A percentile compares a stretch with the other conserved stretches of the same genome.
phyloP scores from a whole-genome alignment of 1,140 invertebrate genomes.

The Lasioglossum albipes region DNA sequence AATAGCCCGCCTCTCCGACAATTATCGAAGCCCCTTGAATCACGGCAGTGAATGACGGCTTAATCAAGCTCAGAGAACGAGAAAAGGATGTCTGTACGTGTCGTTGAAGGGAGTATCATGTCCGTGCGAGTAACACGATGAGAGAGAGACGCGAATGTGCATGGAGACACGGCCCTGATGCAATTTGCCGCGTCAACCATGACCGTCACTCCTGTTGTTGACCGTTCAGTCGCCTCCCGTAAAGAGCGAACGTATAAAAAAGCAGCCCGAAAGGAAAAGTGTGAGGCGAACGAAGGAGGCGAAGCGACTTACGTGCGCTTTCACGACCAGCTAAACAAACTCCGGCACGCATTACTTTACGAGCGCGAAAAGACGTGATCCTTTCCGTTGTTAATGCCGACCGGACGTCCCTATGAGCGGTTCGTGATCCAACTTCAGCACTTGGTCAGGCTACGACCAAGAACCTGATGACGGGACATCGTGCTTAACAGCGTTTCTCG shows the following conservation, averaged over 20 bases:
- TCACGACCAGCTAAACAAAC: conserved; percentile 69
- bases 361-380: conserved; percentile 71
- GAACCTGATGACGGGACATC: not conserved
- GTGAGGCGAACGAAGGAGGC: not conserved
- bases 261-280: not conserved
- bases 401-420: conserved; percentile 68
- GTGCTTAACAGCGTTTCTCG: not conserved
- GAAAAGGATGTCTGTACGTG: conserved; percentile 28
- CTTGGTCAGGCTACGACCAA: not conserved
- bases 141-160: not conserved
- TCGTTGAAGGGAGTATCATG: not conserved
- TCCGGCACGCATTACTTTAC: conserved; percentile 73
- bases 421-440: conserved; percentile 31
- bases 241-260: not conserved
- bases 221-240: conserved; percentile 23
- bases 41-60: not conserved
- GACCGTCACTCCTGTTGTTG: conserved; percentile 21
- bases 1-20: not conserved
- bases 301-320: conserved; percentile 67
- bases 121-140: conserved; percentile 7
- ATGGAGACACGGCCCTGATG: conserved; percentile 1
- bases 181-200: conserved; percentile 24
- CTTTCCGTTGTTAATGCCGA: conserved; percentile 74
- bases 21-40: conserved; percentile 13
- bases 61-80: conserved; percentile 24